Conservation (phyloP, 2,888 invertebrate species). For the Drosophila peninsularis region DNA sequence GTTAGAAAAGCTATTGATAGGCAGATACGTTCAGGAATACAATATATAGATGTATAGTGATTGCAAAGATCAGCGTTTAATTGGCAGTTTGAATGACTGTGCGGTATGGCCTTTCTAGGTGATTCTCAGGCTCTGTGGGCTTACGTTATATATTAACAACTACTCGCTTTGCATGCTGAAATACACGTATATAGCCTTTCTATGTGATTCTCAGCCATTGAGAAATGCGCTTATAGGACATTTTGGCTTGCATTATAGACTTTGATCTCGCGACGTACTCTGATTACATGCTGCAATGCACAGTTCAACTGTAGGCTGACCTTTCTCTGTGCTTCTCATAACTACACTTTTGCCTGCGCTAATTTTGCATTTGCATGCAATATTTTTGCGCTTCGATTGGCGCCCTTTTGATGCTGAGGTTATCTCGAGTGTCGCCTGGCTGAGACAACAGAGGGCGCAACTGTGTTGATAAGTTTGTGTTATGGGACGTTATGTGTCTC, state of each 20-base stretch:
- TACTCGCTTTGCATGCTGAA: no score
- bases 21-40: neutral
- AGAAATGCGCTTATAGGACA: no score
- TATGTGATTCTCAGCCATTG: neutral
- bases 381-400: constrained; percentile 6
- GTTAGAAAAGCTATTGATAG: neutral
- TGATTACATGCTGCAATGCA: no score
- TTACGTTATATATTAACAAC: no score
- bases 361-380: neutral
- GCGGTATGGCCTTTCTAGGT: neutral
- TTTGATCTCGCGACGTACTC: no score
- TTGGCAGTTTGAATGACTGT: neutral
- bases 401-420: neutral
- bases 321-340: no score
- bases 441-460: constrained; percentile 8
- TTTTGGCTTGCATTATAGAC: no score
- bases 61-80: neutral
- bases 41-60: neutral
- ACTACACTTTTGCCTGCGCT: neutral
- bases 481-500: neutral
- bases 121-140: neutral
- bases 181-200: neutral
- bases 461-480: constrained; percentile 7
- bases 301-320: no score
- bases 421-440: neutral